Evolutionary conservation across 2,113 vertebrate genomes (phyloP).

Genomic region (Oryzias woworae): DNA sequence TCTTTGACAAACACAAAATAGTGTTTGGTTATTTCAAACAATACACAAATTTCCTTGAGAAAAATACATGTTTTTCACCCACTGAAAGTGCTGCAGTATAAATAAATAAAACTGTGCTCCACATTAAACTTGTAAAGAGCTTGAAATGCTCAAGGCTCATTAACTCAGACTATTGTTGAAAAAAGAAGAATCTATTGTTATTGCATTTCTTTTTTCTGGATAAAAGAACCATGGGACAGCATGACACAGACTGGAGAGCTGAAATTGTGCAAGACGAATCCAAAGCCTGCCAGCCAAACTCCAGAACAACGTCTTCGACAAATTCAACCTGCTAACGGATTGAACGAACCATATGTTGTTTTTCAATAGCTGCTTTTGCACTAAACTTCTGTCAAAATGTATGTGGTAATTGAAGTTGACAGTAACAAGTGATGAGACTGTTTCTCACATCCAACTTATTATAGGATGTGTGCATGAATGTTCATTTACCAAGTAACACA

Average conservation of each 20-base stretch:
- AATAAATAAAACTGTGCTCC: background rate
- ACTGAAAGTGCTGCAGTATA: background rate
- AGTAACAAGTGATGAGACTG: constrained; percentile 7
- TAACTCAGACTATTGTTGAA: background rate
- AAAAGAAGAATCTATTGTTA: background rate
- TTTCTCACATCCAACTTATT: constrained; percentile 24
- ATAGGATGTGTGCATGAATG: constrained; percentile 8
- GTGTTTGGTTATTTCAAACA: too few relatives aligned
- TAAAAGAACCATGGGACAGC: too few relatives aligned
- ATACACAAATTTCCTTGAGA: too few relatives aligned
- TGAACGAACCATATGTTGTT: background rate
- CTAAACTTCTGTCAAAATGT: background rate
- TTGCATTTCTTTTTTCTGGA: too few relatives aligned
- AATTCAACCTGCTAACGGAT: too few relatives aligned
- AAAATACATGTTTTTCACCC: too few relatives aligned
- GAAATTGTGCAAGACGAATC: too few relatives aligned
- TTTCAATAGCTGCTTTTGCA: background rate
- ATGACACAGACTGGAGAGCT: too few relatives aligned
- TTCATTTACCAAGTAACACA: constrained; percentile 1
- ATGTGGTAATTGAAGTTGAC: constrained; percentile 4
- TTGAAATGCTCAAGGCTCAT: constrained; percentile 12
- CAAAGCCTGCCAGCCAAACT: too few relatives aligned
- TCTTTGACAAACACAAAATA: too few relatives aligned
- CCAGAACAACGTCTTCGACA: too few relatives aligned
- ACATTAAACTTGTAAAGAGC: constrained; percentile 1